Conservation (phyloP, 1,140 invertebrate species). For the Reticulitermes speratus region DNA sequence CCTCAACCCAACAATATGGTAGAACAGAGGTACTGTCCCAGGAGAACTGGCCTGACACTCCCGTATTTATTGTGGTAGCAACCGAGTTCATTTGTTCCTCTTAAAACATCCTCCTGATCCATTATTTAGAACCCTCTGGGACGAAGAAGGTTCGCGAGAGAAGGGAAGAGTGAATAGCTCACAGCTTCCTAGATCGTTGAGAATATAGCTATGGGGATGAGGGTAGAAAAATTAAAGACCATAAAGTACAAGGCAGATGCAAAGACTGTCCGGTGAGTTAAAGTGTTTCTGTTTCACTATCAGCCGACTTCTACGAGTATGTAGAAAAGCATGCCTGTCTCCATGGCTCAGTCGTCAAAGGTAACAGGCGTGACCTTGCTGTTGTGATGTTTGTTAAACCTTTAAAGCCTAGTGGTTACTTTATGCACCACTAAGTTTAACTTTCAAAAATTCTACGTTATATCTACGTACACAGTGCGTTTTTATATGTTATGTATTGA, state of each 20-base stretch:
- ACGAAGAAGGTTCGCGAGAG: not conserved
- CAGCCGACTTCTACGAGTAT: not conserved
- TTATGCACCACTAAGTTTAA: too few relatives aligned
- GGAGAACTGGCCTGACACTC: not conserved
- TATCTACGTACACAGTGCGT: too few relatives aligned
- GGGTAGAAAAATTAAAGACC: not conserved
- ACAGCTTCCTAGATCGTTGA: not conserved
- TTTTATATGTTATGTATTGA: too few relatives aligned
- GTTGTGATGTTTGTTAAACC: too few relatives aligned
- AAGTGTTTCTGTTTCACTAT: not conserved
- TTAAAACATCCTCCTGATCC: conserved; percentile 12
- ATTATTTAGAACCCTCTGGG: conserved; percentile 11
- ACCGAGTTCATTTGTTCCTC: conserved; percentile 15
- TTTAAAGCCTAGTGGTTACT: too few relatives aligned
- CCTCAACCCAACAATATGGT: not conserved
- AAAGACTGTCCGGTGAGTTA: not conserved
- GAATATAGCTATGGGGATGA: not conserved
- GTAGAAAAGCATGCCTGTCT: not conserved
- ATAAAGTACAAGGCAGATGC: not conserved
- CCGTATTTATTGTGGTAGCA: conserved; percentile 18
- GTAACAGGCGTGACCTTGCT: too few relatives aligned
- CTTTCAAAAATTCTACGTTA: too few relatives aligned
- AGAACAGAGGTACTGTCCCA: not conserved
- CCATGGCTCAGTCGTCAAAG: not conserved
- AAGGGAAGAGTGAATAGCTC: not conserved